Evolutionary conservation across 2,797 vertebrate genomes (phyloP), one percentile per base, ranked within the genome.

Genomic region (Gymnodraco acuticeps): DNA sequence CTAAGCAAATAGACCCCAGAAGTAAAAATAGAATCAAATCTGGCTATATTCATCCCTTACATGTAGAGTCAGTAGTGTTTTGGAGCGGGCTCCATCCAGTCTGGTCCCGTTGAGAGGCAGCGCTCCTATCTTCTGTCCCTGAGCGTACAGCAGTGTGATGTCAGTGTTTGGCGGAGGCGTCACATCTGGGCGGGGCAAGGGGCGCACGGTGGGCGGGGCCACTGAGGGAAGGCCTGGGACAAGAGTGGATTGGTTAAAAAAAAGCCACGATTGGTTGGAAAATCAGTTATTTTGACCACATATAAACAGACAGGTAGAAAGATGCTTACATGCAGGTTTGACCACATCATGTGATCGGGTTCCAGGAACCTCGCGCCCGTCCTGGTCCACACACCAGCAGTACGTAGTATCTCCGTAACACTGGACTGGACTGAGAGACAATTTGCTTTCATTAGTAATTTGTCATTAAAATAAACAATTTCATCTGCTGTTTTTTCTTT

Each of bases 61-160:
- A 73, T 98, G 98, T 45, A 99, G 90, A 2, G 97, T 95, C 50
- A 99, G 93, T 42, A 99, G 90, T 0, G 97, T 97, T 89, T 92
- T 96, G 11, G 97, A 95, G 0, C 68, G 89, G 11, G 92, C 90
- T 53, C 95, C 95, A 42, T 96, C 95, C 42, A 99, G 93, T 45
- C 80, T 89, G 3, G 96, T 97, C 76, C 97, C 97, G 1, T 97
- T 97, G 69, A 99, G 95, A 3, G 98, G 97, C 53, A 99, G 88
- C 47, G 95, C 95, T 33, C 97, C 97, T 0, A 99, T 99, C 60
- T 98, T 97, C 90, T 99, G 97, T 1, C 97, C 98, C 90, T 99
- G 98, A 45, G 97, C 97, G 2, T 99, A 99, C 14, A 99, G 94
- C 81, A 99, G 93, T 1, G 96, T 96, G 16, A 96, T 92, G 15